These are phyloP conservation scores for Turnix velox DNA, from an alignment of 2,113 vertebrate genomes.

Conservation along the genomic window DNA sequence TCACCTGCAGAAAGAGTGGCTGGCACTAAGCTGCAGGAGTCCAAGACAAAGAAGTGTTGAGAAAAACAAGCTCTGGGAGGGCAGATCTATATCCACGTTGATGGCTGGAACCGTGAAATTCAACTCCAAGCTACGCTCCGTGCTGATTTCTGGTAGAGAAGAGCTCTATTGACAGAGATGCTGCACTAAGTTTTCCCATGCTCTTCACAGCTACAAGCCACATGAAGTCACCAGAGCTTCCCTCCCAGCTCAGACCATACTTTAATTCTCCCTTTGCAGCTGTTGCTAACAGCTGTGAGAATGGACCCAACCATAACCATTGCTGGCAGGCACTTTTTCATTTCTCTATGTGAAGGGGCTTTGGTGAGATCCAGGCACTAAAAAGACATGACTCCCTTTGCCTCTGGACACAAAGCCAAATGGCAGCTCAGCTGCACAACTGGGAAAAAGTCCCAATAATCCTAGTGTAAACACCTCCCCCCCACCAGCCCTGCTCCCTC, in stretches of 20 bases:
- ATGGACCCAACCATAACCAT: not conserved
- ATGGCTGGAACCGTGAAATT: not conserved
- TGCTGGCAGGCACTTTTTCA: not conserved
- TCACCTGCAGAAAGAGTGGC: not conserved
- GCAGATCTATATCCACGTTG: not conserved
- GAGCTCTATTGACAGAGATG: not conserved
- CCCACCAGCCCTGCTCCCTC: not conserved
- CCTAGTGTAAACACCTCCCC: not conserved
- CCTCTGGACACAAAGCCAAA: not conserved
- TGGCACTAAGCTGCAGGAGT: not conserved
- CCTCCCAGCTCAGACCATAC: not conserved
- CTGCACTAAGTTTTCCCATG: not conserved
- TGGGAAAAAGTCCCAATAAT: not conserved
- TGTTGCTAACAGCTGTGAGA: constrained; percentile 18
- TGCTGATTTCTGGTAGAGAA: not conserved
- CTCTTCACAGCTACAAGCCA: not conserved
- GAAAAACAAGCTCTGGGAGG: not conserved
- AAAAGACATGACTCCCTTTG: not conserved
- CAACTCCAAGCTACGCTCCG: not conserved
- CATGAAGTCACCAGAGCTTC: constrained; percentile 25
- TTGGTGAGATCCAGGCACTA: not conserved
- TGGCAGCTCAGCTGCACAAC: not conserved
- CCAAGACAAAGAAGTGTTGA: not conserved
- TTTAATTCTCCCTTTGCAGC: not conserved
- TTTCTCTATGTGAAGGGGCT: not conserved